Conservation (phyloP, 2,888 invertebrate genomes). For the Mycalesis mineus region DNA sequence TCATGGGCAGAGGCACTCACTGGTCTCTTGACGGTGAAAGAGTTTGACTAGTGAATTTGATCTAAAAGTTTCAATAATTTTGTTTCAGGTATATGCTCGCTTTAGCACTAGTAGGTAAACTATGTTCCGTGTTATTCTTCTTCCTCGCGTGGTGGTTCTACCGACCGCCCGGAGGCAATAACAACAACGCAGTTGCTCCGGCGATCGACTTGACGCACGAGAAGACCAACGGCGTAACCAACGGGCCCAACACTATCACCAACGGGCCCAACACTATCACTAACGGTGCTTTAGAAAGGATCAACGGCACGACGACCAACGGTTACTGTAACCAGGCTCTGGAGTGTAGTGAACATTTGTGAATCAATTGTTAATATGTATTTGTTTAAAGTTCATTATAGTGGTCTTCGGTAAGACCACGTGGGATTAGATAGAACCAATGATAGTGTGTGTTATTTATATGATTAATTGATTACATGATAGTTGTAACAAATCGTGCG, state of each 20-base stretch:
- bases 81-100: slow-evolving; percentile 83
- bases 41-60: too few relatives aligned
- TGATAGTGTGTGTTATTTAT: too few relatives aligned
- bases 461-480: too few relatives aligned
- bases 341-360: slow-evolving; percentile 69
- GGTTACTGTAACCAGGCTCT: slow-evolving; percentile 69
- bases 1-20: too few relatives aligned
- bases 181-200: slow-evolving; percentile 54
- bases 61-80: background rate
- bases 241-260: slow-evolving; percentile 38
- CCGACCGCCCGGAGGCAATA: slow-evolving; percentile 78
- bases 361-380: slow-evolving; percentile 30
- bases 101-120: slow-evolving; percentile 83
- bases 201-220: slow-evolving; percentile 51
- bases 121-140: slow-evolving; percentile 84
- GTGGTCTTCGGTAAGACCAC: background rate
- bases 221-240: slow-evolving; percentile 42
- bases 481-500: too few relatives aligned
- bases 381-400: background rate
- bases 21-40: too few relatives aligned
- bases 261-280: slow-evolving; percentile 40
- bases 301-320: slow-evolving; percentile 44
- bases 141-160: slow-evolving; percentile 87
- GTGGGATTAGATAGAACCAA: background rate
- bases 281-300: slow-evolving; percentile 34